Base-by-base conservation (phyloP, 2,113 vertebrate species). In the Benitochromis conjunctus region DNA sequence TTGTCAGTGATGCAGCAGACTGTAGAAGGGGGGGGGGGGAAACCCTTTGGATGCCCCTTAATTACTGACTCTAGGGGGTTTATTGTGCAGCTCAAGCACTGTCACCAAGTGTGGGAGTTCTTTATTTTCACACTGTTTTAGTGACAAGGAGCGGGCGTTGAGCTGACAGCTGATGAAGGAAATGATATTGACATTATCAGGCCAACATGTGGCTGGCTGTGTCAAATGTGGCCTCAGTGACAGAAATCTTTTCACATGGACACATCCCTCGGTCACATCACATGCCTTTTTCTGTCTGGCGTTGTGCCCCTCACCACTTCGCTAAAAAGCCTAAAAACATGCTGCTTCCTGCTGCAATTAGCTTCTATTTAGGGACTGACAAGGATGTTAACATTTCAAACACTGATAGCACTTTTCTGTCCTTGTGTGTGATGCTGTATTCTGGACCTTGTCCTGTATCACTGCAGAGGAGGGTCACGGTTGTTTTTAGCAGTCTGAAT, bases 321-420 rank as follows among this genome's bases (percentile, higher is more conserved):
- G 74, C 36, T 64, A 56, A 87, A 83, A 55, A 66, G 64, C 87
- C 92, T 91, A 89, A 94, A 95, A 94, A 92, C 92, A 91, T 58
- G 76, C 83, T 78, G 69, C 89, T 93, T 94, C 91, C 90, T 87
- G 36, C 80, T 87, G 86, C 89, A 94, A 93, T 95, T 94, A 92
- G 85, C 77, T 66, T 86, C 85, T 86, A 86, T 90, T 90, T 84
- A 74, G 38, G 80, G 84, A 19, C 80, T 86, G 90, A 88, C 89
- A 86, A 89, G n/a, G 80, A 64, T 51, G 89, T 86, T 89, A 87
- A 90, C 86, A 79, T 93, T 74, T 90, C 84, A 92, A 81, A 91
- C 87, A 83, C 14, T 43, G 79, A 48, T 78, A 86, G 80, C 82
- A 86, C 53, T 86, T 54, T 85, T 83, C 31, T 84, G 51, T 64